Evolutionary conservation across 1,140 invertebrate species (phyloP), one percentile per base, ranked within the genome.

Genomic region (Drosophila nikananu): DNA sequence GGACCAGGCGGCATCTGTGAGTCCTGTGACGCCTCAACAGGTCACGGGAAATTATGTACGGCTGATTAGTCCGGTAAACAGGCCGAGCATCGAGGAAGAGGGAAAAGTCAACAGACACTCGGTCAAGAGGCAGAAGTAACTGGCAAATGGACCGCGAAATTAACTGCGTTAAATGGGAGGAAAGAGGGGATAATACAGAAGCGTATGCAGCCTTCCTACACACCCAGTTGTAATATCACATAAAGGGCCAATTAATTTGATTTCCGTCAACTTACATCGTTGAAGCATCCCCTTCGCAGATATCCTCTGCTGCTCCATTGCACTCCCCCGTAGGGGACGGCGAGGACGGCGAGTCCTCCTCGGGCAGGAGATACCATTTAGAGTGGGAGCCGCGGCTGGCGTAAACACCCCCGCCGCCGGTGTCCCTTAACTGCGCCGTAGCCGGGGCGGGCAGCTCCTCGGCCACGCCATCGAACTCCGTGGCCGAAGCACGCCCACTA

Each of bases 401-500:
- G 25, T 52, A 73, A 30, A 61, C 55, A 30, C 52, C 55, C 23
- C 27, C 44, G 15, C 19, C 39, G 5, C 61, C 64, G 21, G 13
- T 13, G 23, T 70, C 71, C 30, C 46, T 75, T 32, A 70, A 44
- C 39, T 84, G 48, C 41, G 62, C 58, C 57, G 37, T 21, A 30
- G 21, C 44, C 30, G 32, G 32, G 32, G 57, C 37, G 51, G 52
- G 23, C 37, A 9, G 15, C 48, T 83, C 79, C 19, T 75, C 68
- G 30, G 64, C 19, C 5, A 48, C 73, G 25, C 63, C 70, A 70
- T 81, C 77, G 68, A 91, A 74, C 55, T 91, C 82, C 60, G 87
- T 91, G 51, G 74, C 80, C 73, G 89, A 91, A 35, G 64, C 87
- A 49, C 81, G 81, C 51, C 81, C 81, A 80, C 83, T 91, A 64